Base-by-base conservation (phyloP, 1,140 invertebrate genomes). In the Dolichoris vasculosae region DNA sequence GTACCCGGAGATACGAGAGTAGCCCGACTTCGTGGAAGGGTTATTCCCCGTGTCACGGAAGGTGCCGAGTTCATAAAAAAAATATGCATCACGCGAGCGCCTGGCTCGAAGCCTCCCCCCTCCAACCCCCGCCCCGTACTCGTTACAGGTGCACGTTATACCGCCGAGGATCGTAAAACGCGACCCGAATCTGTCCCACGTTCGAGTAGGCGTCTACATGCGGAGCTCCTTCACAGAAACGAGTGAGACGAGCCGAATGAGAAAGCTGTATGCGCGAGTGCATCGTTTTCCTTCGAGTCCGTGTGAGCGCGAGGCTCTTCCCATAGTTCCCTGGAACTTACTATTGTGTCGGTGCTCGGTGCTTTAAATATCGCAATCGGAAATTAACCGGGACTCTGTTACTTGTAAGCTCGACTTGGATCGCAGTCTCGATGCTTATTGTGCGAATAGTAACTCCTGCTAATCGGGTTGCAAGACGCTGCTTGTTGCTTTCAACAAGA, bases 31-130 rank as follows among this genome's bases (percentile, higher is more conserved):
- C 90, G 91, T 88, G 89, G 90, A 93, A 92, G 91, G 89, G 90
- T 90, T 90, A 90, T 90, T 88, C 89, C 84, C 88, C 87, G 89
- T 91, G 90, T 92, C 92, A 93, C 92, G 92, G 88, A 91, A 92
- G 91, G 91, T 91, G 89, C 85, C 87, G 90, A 90, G 90, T 92
- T 92, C 89, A 87, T 89, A 90, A 92, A 91, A 79, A 71, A 92
- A 93, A 90, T 91, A 91, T 91, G 88, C 91, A 90, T 92, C 91
- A 92, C 92, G 92, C 92, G 90, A 92, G 87, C 87, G 17, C 23
- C 69, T 23, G 17, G 55, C 40, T 40, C 71, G 40, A 40, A 30
- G 1, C 11, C 9, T 11, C 87, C 77, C 78, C 73, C 88, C 81
- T 30, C 4, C 51, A 7, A 38, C 40, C n/a, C 1, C 32, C 8